These are phyloP conservation scores for Porites rus DNA, from an alignment of 92 coral and sea anemone genomes.

Conservation along the genomic window DNA sequence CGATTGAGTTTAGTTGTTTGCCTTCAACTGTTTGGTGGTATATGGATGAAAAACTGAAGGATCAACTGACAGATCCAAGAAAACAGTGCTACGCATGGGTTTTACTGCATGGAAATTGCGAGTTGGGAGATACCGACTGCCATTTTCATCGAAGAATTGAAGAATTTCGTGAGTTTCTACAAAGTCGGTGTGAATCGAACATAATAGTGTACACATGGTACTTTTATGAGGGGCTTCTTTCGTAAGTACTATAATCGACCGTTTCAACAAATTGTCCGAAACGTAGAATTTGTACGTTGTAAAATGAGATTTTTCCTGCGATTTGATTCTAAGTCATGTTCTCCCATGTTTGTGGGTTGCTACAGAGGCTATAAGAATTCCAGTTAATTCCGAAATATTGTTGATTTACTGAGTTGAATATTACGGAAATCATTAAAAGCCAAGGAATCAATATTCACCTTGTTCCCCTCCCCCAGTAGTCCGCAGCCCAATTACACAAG, in stretches of 20 bases:
- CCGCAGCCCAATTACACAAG: too few relatives aligned
- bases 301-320: too few relatives aligned
- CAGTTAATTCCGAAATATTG: too few relatives aligned
- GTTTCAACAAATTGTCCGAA: not conserved
- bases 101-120: conserved; percentile 23
- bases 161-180: conserved; percentile 52
- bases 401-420: too few relatives aligned
- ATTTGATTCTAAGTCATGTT: too few relatives aligned
- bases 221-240: conserved; percentile 64
- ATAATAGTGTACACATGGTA: conserved; percentile 68
- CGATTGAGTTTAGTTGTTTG: conserved; percentile 55
- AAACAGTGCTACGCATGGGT: conserved; percentile 45
- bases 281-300: conserved; percentile 16
- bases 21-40: conserved; percentile 64
- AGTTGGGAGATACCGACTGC: conserved; percentile 44
- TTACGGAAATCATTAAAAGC: too few relatives aligned
- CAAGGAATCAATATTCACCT: too few relatives aligned
- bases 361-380: too few relatives aligned
- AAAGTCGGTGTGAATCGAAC: conserved; percentile 48
- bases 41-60: conserved; percentile 28
- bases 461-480: too few relatives aligned
- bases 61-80: conserved; percentile 27
- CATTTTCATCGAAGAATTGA: conserved; percentile 50
- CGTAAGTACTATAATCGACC: conserved; percentile 54
- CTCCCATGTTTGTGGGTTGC: too few relatives aligned